Base-by-base conservation (phyloP, 2,888 invertebrate genomes). In the Drosophila paranaensis region DNA sequence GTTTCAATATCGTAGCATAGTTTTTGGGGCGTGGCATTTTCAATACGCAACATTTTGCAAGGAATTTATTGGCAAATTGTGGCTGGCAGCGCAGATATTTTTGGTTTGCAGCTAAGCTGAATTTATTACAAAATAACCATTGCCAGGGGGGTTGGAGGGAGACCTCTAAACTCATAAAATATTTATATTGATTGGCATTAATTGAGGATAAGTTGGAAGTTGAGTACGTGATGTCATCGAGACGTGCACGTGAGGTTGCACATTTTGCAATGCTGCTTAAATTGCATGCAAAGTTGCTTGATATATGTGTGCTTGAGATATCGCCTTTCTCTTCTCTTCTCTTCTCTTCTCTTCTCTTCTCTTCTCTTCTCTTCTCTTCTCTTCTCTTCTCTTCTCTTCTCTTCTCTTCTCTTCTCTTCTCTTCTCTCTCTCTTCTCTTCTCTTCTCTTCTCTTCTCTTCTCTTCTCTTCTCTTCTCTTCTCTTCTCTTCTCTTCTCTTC, bases 1-100 rank as follows among this genome's bases (percentile, higher is more conserved):
- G 33, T 8, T 35, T 9, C 6, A 45, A 65, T 65, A 43, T 1
- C 8, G 10, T 77, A 58, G 73, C 77, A 77, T 58, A 72, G 40
- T 57, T 77, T 77, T 65, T 33, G 33, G 74, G 40, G 54, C 35
- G 5, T 16, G 14, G 0, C n/a, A 13, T 27, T 35, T n/a, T n/a
- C 2, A 3, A 42, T 37, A 25, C n/a, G n/a, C 6, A 20, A 20
- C 20, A 63, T 16, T 33, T 33, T 25, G 13, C 33, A 39, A 11
- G 45, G 37, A 62, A 37, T 62, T 62, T 20, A 37, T 33, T 30
- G 30, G 10, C 5, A 39, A 40, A 39, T 58, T 46, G 16, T 9
- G 58, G 37, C 20, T 16, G 40, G 11, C 40, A 40, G 6, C 13
- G 11, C 2, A n/a, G 11, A 25, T 42, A 13, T 9, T 57, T 35